Evolutionary conservation across 2,797 vertebrate genomes (phyloP).

Genomic region (Lacerta agilis): DNA sequence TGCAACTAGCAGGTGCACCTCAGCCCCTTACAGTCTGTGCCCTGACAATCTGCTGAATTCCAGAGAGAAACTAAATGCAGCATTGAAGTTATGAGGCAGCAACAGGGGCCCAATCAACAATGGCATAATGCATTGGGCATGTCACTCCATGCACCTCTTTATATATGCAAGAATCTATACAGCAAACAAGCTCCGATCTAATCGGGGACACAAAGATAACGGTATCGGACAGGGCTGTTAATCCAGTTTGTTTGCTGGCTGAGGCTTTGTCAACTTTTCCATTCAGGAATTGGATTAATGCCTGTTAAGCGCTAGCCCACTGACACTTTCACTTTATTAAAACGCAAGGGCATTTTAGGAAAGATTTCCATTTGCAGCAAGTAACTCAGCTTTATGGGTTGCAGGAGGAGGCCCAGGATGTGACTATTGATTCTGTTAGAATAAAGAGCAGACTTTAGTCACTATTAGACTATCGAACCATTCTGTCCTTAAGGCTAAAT

Average conservation of each 20-base stretch:
- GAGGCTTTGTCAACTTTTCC: conserved; percentile 53
- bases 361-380: conserved; percentile 39
- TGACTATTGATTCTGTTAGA: background rate
- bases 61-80: background rate
- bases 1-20: background rate
- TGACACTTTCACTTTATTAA: conserved; percentile 44
- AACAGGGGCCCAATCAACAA: background rate
- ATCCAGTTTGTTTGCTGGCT: conserved; percentile 41
- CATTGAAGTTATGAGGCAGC: background rate
- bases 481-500: background rate
- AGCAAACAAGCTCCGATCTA: conserved; percentile 17
- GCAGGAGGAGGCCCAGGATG: background rate
- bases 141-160: background rate
- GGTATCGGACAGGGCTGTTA: conserved; percentile 38
- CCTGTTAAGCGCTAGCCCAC: conserved; percentile 25
- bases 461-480: background rate
- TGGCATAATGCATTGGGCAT: background rate
- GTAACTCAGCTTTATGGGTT: background rate
- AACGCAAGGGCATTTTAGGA: conserved; percentile 26
- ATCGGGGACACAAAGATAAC: conserved; percentile 41
- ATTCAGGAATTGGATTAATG: conserved; percentile 52
- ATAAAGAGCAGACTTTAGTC: conserved; percentile 29
- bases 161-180: conserved; percentile 35
- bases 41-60: background rate
- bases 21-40: background rate